Conservation (phyloP, 2,797 vertebrate genomes). For the Falco novaeseelandiae region DNA sequence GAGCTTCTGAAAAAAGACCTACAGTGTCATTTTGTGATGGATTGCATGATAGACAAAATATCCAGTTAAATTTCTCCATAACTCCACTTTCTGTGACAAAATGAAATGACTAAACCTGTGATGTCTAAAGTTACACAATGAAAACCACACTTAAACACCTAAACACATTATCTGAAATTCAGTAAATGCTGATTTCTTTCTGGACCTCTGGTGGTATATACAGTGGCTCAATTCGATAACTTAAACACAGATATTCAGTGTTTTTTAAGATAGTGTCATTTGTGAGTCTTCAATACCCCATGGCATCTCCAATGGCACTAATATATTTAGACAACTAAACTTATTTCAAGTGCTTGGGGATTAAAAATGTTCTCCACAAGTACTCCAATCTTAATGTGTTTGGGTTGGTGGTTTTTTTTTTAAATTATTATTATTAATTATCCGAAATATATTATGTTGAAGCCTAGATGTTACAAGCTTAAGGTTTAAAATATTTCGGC, state of each 20-base stretch:
- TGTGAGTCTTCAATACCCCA: neutral
- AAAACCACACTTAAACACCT: neutral
- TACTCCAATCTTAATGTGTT: neutral
- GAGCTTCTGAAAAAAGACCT: neutral
- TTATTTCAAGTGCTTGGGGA: neutral
- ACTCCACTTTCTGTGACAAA: neutral
- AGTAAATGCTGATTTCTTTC: neutral
- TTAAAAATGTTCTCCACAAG: neutral
- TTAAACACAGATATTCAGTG: neutral
- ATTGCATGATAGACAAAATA: neutral
- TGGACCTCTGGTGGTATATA: neutral
- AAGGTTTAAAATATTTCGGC: neutral
- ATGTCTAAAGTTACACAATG: neutral
- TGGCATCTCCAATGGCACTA: neutral
- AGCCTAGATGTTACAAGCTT: neutral
- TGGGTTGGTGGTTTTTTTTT: no score
- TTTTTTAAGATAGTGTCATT: neutral
- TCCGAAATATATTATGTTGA: neutral
- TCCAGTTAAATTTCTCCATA: neutral
- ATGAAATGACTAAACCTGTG: neutral
- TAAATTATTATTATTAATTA: neutral
- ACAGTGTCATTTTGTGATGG: neutral
- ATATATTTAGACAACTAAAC: neutral
- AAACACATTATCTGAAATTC: neutral
- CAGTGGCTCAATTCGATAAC: neutral